Conservation (phyloP, 2,797 vertebrate species). For the Distichodus sexfasciatus region DNA sequence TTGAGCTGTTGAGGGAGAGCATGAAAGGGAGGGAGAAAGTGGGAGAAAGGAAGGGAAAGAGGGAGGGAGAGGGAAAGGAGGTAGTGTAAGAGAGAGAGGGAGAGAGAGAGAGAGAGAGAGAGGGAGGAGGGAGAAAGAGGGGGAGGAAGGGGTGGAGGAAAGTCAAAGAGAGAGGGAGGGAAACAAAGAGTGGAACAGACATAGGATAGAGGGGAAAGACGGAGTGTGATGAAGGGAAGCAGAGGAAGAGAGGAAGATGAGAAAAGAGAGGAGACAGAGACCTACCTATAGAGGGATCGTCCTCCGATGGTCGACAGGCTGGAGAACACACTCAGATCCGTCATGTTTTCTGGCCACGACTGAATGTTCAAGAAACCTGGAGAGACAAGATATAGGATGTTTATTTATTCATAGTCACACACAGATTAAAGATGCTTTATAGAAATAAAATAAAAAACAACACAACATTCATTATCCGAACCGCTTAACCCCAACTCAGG, state of each 20-base stretch:
- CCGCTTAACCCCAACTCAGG: too few species aligned
- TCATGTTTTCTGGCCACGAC: conserved; percentile 97
- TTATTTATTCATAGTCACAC: not conserved
- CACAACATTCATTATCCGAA: too few species aligned
- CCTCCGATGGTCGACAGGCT: conserved; percentile 94
- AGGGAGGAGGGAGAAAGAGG: not conserved
- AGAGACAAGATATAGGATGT: conserved; percentile 40
- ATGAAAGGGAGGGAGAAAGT: too few species aligned
- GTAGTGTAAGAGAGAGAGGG: not conserved
- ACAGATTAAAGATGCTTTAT: too few species aligned
- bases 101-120: conserved; percentile 22
- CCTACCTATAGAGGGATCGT: conserved; percentile 89
- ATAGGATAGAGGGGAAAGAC: too few species aligned
- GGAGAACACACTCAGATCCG: conserved; percentile 94
- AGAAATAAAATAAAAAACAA: too few species aligned
- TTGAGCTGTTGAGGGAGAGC: too few species aligned
- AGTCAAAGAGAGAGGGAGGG: not conserved
- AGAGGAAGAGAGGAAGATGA: too few species aligned
- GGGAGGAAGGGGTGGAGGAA: not conserved
- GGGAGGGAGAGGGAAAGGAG: not conserved
- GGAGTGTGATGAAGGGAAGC: too few species aligned
- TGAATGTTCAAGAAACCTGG: conserved; percentile 95
- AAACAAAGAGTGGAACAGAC: not conserved
- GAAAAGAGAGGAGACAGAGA: not conserved
- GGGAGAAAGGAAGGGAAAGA: too few species aligned